Evolutionary conservation across 2,113 vertebrate species (phyloP), one percentile per base, ranked within the genome.

Genomic region (Lepus europaeus): DNA sequence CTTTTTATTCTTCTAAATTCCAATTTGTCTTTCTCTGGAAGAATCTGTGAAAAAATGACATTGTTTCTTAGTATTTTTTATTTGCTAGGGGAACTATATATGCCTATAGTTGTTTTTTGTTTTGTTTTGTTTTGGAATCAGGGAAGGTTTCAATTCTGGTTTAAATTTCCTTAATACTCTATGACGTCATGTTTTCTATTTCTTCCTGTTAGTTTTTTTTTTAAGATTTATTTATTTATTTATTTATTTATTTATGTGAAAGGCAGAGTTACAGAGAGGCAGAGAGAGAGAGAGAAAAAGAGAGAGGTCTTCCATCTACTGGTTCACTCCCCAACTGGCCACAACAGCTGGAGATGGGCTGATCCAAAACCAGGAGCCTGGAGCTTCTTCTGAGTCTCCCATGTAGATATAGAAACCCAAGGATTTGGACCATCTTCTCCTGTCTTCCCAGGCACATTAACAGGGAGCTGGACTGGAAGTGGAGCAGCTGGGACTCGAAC

Each of bases 131-230:
- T 45, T 45, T 45, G 5, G 45, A 45, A 45, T 74, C 12, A 66
- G 10, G 11, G 9, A 56, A 81, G 29, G 6, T 86, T 86, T 96
- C 69, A 81, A 25, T 70, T 73, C 68, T 74, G 16, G 12, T 51
- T 80, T 68, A 89, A 82, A 78, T 78, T 82, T 59, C 29, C 49
- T 78, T 64, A 63, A 64, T 73, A 89, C 73, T 3, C 74, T 93
- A 74, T 66, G 22, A 73, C 27, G 68, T 92, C 12, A n/a, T 68
- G 31, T 51, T 70, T 88, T 91, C 70, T 66, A 17, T 82, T 82
- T 93, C 73, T 87, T 93, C 59, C 39, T 77, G 77, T 87, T 51
- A 29, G 39, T 90, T 93, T 61, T 80, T 92, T 68, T 33, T 68
- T 93, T 86, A 14, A 59, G 56, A 59, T 70, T 70, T 70, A 6